These are phyloP conservation scores for Caradrina kadenii DNA, from an alignment of 2,888 invertebrate genomes.

Conservation along the genomic window DNA sequence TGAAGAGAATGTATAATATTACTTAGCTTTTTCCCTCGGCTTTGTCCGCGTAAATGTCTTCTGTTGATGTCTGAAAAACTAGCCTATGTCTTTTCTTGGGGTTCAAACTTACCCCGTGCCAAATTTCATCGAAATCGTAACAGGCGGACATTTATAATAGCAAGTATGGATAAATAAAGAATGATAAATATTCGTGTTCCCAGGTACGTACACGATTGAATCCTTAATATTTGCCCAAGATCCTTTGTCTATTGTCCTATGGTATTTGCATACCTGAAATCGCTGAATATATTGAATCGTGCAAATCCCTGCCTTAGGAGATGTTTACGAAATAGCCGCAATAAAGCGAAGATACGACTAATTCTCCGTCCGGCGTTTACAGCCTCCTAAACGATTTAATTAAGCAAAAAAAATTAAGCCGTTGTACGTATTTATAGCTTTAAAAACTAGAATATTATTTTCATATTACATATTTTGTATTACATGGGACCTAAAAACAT, in stretches of 20 bases:
- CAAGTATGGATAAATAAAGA: too few relatives aligned
- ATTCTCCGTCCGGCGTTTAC: conserved; percentile 39
- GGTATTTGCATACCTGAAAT: conserved; percentile 4
- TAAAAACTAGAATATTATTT: neutral
- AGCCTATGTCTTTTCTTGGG: too few relatives aligned
- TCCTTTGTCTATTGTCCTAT: neutral
- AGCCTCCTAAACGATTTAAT: conserved; percentile 45
- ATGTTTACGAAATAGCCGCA: conserved; percentile 51
- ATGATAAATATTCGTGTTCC: too few relatives aligned
- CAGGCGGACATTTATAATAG: too few relatives aligned
- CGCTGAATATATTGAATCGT: conserved; percentile 1
- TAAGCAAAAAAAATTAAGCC: conserved; percentile 35
- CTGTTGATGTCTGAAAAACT: too few relatives aligned
- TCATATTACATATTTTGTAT: too few relatives aligned
- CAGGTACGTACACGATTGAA: neutral
- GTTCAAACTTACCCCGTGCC: too few relatives aligned
- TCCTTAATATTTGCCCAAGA: neutral
- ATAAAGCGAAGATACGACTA: conserved; percentile 50
- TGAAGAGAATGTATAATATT: too few relatives aligned
- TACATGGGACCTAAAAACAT: too few relatives aligned
- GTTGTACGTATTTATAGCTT: neutral
- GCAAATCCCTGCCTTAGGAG: conserved; percentile 28
- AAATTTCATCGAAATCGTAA: too few relatives aligned
- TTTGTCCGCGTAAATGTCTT: too few relatives aligned
- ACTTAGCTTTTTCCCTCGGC: too few relatives aligned